phyloP scores from a whole-genome alignment of 2,888 invertebrate species.

The Cinara cedri region DNA sequence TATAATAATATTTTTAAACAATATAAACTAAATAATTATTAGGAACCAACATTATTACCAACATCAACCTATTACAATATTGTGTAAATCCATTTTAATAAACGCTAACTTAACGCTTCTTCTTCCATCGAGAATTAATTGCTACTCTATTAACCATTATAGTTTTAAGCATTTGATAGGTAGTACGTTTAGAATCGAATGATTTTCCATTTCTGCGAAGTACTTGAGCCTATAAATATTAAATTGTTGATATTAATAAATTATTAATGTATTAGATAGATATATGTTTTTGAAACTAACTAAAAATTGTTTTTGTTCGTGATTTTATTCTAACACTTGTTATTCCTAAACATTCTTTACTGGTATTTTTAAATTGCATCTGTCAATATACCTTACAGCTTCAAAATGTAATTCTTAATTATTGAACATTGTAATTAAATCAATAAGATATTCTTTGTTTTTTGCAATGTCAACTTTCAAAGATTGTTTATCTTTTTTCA shows the following conservation, averaged over 20 bases:
- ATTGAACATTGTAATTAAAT: not conserved
- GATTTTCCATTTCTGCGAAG: constrained; percentile 17
- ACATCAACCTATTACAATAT: not conserved
- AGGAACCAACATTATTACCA: too few relatives aligned
- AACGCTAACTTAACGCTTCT: not conserved
- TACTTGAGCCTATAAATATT: not conserved
- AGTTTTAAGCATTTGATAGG: not conserved
- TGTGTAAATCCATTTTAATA: not conserved
- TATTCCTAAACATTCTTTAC: constrained; percentile 12
- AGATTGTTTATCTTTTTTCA: not conserved
- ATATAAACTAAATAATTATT: too few relatives aligned
- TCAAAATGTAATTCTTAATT: not conserved
- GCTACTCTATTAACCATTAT: constrained; percentile 11
- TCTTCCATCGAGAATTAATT: not conserved
- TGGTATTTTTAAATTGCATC: not conserved
- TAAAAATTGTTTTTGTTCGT: not conserved
- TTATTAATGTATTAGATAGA: too few relatives aligned
- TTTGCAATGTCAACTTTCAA: not conserved
- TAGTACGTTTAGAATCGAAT: constrained; percentile 6
- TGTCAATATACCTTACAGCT: not conserved
- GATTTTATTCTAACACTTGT: not conserved
- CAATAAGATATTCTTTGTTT: constrained; percentile 6
- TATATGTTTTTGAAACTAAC: not conserved
- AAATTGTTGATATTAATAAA: not conserved
- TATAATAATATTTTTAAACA: too few relatives aligned